Base-by-base conservation (phyloP, 2,113 vertebrate genomes). In the Eublepharis macularius region DNA sequence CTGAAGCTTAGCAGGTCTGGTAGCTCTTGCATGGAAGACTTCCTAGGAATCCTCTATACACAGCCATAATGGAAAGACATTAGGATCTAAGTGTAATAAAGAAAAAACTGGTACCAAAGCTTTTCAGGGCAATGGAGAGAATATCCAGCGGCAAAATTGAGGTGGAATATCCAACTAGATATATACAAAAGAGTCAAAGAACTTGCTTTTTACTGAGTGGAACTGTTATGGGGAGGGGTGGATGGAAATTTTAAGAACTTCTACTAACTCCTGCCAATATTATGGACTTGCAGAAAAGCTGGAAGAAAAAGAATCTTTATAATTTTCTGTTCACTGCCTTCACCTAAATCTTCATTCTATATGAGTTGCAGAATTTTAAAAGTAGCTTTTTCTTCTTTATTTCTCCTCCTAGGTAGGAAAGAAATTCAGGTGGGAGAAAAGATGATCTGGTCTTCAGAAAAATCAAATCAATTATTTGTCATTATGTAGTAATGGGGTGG, bases 391-490 rank as follows among this genome's bases (percentile, higher is more conserved):
- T 83, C 72, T n/a, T 29, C 29, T 66, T 0, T 91, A 80, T 95
- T 94, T 95, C 89, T 87, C 91, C 90, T 88, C 75, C 34, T 65
- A 69, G 77, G 43, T 85, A 82, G 75, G 84, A 89, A 91, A 84
- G 1, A 16, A 84, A 43, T 78, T 90, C 36, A 39, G 1, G 82
- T 90, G 78, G 70, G 79, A 57, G 41, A 70, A 80, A 41, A 87
- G 87, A 90, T 92, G 92, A 69, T 80, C 32, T 87, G 85, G 21
- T 66, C 75, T 85, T 66, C 75, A 68, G 65, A 84, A 39, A 88
- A 90, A 47, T 79, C 4, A 1, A 49, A 19, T 43, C 24, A 32
- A 47, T 68, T n/a, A 41, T 73, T 82, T 39, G 70, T 29, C 24
- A 19, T 14, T 63, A 45, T 45, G 5, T 60, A 32, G 24, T 45